Evolutionary conservation across 2,888 invertebrate species (phyloP).

Genomic region (Lepetodrilus schrolli): DNA sequence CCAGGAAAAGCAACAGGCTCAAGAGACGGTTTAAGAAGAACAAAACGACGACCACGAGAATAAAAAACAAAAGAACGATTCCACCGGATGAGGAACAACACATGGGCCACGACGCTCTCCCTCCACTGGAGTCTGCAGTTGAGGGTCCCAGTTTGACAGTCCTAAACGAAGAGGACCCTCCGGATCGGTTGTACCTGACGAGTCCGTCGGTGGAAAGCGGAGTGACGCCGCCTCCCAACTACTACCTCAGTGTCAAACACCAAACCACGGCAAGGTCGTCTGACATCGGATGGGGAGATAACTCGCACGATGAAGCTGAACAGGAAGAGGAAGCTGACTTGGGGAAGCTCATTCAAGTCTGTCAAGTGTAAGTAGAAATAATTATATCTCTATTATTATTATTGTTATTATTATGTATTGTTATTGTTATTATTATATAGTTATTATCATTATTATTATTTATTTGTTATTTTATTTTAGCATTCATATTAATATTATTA

Average conservation of each 20-base stretch:
- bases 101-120: background rate
- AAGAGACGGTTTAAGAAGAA: background rate
- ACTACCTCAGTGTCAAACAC: background rate
- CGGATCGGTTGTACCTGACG: background rate
- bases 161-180: background rate
- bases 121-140: background rate
- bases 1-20: background rate
- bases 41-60: background rate
- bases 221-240: background rate
- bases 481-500: no score
- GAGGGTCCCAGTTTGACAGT: background rate
- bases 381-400: no score
- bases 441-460: background rate
- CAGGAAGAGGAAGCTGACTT: background rate
- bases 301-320: background rate
- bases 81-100: background rate
- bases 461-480: background rate
- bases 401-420: background rate
- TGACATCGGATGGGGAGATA: background rate
- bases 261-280: slow-evolving; percentile 1
- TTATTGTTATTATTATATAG: background rate
- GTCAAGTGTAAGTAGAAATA: background rate
- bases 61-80: no score
- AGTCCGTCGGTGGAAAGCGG: background rate
- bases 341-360: background rate